Evolutionary conservation across 2,113 vertebrate genomes (phyloP), one percentile per base, ranked within the genome.

Genomic region (Motacilla tschutschensis): DNA sequence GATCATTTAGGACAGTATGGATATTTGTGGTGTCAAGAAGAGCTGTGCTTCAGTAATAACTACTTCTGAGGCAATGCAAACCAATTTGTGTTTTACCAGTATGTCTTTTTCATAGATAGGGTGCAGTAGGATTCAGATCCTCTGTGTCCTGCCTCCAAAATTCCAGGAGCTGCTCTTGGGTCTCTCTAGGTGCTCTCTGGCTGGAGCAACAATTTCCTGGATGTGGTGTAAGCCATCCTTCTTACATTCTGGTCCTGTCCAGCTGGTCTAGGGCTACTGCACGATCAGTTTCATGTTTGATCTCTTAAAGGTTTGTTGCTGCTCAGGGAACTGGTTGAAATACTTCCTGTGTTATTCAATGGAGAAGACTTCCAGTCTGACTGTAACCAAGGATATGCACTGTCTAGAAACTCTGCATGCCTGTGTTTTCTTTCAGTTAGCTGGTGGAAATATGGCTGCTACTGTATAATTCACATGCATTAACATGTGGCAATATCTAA

Each of bases 261-360:
- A 58, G 11, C 28, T 70, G 24, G 3, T 31, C 20, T 64, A 60
- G 46, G 26, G 9, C 9, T 44, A 21, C 35, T 38, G 12, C 9
- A 44, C 0, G 0, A 38, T 22, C 8, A 62, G 7, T 40, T 20
- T 74, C 31, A 9, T 62, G 9, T 63, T 75, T 36, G 5, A 25
- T 18, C 5, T 54, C 46, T 71, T 54, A 31, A 51, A 60, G 14
- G 13, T 25, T 51, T 51, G 21, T 7, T 53, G 65, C n/a, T 70
- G 65, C 17, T 53, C n/a, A n/a, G 38, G 48, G 8, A 46, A 26
- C 26, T 51, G 29, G 10, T 22, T 36, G 16, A 73, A 78, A 74
- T 33, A 28, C 10, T 81, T 63, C 13, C 19, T 50, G 25, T 50
- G 9, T n/a, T 58, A 44, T 21, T 44, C 9, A 15, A 0, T 40